A percentile compares a stretch with the other conserved stretches of the same genome.
These are phyloP conservation scores for Neodon shergylaensis DNA, from an alignment of 2,113 vertebrate genomes.

Conservation along the genomic window DNA sequence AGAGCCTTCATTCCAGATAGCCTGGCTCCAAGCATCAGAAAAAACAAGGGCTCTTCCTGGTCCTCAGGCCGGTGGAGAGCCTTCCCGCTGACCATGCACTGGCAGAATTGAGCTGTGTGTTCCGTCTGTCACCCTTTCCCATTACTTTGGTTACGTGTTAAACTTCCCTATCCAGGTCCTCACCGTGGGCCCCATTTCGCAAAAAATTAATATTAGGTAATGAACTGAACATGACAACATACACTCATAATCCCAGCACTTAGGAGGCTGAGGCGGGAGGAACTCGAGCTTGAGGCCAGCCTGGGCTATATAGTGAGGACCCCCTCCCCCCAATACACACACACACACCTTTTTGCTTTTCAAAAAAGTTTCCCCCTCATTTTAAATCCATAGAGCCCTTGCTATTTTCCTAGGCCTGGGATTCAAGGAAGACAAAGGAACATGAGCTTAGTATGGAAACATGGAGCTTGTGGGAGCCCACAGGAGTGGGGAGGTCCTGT, in stretches of 20 bases:
- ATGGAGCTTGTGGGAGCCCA: rapidly evolving
- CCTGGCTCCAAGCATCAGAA: not conserved
- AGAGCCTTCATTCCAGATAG: too few species aligned
- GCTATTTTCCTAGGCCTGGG: not conserved
- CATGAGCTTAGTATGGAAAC: not conserved
- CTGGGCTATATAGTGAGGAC: not conserved
- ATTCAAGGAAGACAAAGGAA: not conserved
- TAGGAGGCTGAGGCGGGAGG: not conserved
- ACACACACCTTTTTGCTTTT: not conserved
- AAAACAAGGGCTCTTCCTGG: not conserved
- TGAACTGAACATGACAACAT: not conserved
- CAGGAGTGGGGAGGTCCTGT: not conserved
- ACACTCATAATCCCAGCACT: not conserved
- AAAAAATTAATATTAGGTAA: not conserved
- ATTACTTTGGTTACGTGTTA: not conserved
- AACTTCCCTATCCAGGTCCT: not conserved
- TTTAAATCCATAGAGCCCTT: not conserved
- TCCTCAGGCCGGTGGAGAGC: too few species aligned
- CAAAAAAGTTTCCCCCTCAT: not conserved
- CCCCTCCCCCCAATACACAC: too few species aligned
- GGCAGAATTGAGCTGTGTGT: not conserved
- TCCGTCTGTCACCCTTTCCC: not conserved
- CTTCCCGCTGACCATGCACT: rapidly evolving
- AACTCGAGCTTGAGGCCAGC: not conserved
- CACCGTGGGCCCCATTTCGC: not conserved